Percentiles rank a stretch among this genome's conserved stretches.
Conservation (phyloP, 2,797 vertebrate species). For the Nannoperca australis region DNA sequence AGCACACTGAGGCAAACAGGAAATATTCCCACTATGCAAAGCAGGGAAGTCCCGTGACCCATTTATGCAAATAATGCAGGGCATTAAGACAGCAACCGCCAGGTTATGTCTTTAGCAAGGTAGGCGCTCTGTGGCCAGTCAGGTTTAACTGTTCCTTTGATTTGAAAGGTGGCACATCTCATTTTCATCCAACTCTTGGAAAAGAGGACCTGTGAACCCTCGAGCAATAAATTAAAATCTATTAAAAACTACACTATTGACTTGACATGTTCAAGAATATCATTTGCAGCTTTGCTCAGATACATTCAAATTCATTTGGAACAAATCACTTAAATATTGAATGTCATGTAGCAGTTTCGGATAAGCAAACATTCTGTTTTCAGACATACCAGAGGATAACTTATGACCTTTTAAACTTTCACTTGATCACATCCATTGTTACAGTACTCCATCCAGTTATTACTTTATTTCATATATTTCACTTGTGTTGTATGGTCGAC, state of each 20-base stretch:
- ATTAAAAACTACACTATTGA: background rate
- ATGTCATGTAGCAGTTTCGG: background rate
- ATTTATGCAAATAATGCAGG: constrained; percentile 72
- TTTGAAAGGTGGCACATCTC: background rate
- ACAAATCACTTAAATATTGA: background rate
- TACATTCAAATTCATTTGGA: background rate
- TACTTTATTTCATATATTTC: background rate
- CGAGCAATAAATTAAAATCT: background rate
- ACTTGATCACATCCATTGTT: background rate
- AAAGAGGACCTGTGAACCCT: background rate
- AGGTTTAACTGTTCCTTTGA: constrained; percentile 8
- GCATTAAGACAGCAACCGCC: constrained; percentile 10
- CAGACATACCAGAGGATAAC: background rate
- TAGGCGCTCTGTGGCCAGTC: background rate
- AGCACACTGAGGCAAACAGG: constrained; percentile 74
- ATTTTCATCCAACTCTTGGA: background rate
- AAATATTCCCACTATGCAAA: constrained; percentile 67
- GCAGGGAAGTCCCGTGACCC: constrained; percentile 37
- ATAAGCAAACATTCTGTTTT: constrained; percentile 5
- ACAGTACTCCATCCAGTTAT: background rate
- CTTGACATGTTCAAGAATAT: background rate
- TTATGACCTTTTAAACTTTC: background rate
- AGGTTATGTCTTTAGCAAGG: constrained; percentile 7
- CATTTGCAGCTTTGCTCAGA: background rate
- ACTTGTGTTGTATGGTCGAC: background rate